Evolutionary conservation across 2,888 invertebrate genomes (phyloP).

Genomic region (Synergus itoensis): DNA sequence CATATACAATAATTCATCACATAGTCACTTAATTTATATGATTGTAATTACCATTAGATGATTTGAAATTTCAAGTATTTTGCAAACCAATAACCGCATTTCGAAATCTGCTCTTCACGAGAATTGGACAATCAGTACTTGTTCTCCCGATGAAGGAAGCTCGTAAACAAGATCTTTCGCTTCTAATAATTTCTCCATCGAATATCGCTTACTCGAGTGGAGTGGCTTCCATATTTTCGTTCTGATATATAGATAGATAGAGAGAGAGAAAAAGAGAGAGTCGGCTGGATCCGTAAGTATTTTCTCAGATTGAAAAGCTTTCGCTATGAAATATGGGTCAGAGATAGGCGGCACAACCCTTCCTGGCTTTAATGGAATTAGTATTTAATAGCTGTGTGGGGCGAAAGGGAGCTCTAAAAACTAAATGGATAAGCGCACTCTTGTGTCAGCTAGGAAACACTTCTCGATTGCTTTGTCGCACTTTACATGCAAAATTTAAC

Average conservation of each 20-base stretch:
- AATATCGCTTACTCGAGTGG: neutral
- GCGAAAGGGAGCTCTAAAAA: slow-evolving; percentile 67
- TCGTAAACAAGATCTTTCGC: neutral
- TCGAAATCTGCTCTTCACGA: neutral
- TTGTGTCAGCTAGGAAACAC: neutral
- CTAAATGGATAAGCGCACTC: slow-evolving; percentile 67
- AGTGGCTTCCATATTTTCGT: neutral
- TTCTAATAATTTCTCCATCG: neutral
- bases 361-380: slow-evolving; percentile 78
- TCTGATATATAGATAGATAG: slow-evolving; percentile 12
- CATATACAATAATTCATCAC: no score
- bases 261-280: slow-evolving; percentile 37
- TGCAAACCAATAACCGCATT: neutral
- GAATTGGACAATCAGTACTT: neutral
- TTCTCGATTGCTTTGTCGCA: slow-evolving; percentile 5
- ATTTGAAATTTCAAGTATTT: no score
- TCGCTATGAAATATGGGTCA: slow-evolving; percentile 77
- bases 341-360: slow-evolving; percentile 74
- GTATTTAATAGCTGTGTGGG: slow-evolving; percentile 73
- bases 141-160: neutral
- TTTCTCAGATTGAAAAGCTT: slow-evolving; percentile 74
- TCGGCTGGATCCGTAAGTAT: slow-evolving; percentile 58
- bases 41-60: no score
- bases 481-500: slow-evolving; percentile 6
- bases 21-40: no score